Conservation (phyloP, 2,797 vertebrate species). For the Microctenopoma lineatum region DNA sequence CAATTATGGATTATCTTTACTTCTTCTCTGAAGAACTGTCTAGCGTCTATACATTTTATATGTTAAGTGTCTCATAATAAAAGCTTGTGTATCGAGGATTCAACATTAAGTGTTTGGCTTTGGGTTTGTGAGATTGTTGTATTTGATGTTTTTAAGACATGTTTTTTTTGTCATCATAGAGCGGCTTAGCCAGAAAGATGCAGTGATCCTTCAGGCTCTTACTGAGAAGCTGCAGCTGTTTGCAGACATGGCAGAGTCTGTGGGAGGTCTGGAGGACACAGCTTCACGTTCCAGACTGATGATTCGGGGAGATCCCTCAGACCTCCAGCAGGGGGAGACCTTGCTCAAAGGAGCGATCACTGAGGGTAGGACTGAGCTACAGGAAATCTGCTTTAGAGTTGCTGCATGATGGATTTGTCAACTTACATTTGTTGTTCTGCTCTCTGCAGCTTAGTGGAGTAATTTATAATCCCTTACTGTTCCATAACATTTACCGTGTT, state of each 20-base stretch:
- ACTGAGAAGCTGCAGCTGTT: conserved; percentile 93
- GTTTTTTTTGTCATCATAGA: conserved; percentile 73
- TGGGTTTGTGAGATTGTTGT: not conserved
- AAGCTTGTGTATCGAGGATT: not conserved
- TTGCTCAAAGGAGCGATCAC: conserved; percentile 90
- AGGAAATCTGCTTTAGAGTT: not conserved
- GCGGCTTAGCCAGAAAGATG: conserved; percentile 87
- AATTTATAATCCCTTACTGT: not conserved
- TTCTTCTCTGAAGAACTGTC: not conserved
- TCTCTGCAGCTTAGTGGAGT: not conserved
- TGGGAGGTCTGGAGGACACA: conserved; percentile 83
- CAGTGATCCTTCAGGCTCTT: conserved; percentile 86
- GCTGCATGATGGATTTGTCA: not conserved
- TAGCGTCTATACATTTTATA: not conserved
- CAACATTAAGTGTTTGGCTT: not conserved
- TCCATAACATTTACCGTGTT: not conserved
- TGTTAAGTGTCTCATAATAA: not conserved
- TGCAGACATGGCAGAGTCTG: conserved; percentile 87
- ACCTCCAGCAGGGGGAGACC: conserved; percentile 90
- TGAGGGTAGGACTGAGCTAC: conserved; percentile 82
- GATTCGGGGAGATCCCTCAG: conserved; percentile 84
- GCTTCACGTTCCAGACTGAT: conserved; percentile 78
- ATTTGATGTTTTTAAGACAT: not conserved
- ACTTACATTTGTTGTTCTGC: not conserved
- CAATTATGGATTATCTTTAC: conserved; percentile 25